These are phyloP conservation scores for Junco hyemalis DNA, from an alignment of 2,113 vertebrate species.

Conservation along the genomic window DNA sequence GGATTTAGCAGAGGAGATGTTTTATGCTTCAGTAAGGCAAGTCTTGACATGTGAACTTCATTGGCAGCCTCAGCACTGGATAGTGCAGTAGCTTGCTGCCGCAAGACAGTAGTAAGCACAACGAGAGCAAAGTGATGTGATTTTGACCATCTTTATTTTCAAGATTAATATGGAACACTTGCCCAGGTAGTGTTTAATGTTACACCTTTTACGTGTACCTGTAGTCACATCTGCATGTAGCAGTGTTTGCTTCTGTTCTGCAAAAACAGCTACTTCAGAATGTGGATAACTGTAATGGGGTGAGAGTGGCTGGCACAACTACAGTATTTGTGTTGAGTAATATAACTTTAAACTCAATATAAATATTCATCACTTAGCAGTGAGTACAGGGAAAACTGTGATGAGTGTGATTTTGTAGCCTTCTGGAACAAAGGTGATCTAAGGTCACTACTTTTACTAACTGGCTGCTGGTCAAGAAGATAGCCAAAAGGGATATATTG, in stretches of 20 bases:
- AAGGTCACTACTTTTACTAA: neutral
- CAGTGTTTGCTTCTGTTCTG: neutral
- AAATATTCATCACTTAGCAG: neutral
- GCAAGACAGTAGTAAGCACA: neutral
- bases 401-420: neutral
- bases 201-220: fast-evolving
- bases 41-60: conserved; percentile 47
- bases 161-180: neutral
- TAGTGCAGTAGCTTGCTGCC: neutral
- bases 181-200: neutral
- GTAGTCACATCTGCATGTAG: neutral
- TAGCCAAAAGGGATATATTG: neutral
- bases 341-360: neutral
- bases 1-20: neutral
- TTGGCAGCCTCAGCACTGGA: neutral
- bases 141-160: neutral
- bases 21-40: conserved; percentile 39
- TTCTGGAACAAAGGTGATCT: neutral
- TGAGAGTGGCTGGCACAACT: neutral
- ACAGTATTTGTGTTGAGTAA: neutral
- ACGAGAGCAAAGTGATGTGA: neutral
- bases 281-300: neutral
- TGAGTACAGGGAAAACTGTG: neutral
- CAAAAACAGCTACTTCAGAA: neutral
- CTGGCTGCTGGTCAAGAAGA: neutral